Base-by-base conservation (phyloP, 37 sponge, comb jelly and placozoan genomes). In the Cliona cf. orientalis region DNA sequence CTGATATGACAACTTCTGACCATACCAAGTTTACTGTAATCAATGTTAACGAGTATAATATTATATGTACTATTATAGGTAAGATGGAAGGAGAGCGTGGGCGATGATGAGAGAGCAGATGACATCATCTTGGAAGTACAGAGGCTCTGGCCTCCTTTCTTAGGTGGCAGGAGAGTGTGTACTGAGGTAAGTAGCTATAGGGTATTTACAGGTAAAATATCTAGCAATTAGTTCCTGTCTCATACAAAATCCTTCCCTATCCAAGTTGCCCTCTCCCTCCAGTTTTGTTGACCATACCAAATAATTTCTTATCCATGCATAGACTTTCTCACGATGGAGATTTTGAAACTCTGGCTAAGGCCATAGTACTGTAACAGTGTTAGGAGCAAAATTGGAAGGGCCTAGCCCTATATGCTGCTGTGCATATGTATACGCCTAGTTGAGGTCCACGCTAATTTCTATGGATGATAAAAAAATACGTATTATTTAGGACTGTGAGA, bases 111-210 rank as follows among this genome's bases (percentile, higher is more conserved):
- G 5, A 6, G 40, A 2, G 63, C 89, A 14, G 82, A 92, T 19
- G 69, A 80, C 29, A 44, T 93, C 31, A 37, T 93, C 3, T 60
- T 87, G 29, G 97, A 96, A 61, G 84, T 86, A 21, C 79, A 93
- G 46, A 76, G 97, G 60, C 81, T 92, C 5, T 93, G 91, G 91
- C 97, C 97, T 14, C 93, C 97, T 37, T 93, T 96, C 71, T 58
- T 93, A 4, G 97, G 97, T 61, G 94, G 94, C 3, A 53, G 80
- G n/a, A 77, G 92, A 46, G 59, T 86, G 22, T 69, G 84, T 36
- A 76, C 76, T 37, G 36, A 89, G 63, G 94, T 93, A 43, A 38
- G 77, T 64, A 1, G 26, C 3, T 22, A 34, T 33, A 7, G 6
- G 7, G 7, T 62, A 25, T 62, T 12, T 62, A 12, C 21, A 62